phyloP scores from a whole-genome alignment of 2,113 vertebrate species.

The Ptyas mucosa region DNA sequence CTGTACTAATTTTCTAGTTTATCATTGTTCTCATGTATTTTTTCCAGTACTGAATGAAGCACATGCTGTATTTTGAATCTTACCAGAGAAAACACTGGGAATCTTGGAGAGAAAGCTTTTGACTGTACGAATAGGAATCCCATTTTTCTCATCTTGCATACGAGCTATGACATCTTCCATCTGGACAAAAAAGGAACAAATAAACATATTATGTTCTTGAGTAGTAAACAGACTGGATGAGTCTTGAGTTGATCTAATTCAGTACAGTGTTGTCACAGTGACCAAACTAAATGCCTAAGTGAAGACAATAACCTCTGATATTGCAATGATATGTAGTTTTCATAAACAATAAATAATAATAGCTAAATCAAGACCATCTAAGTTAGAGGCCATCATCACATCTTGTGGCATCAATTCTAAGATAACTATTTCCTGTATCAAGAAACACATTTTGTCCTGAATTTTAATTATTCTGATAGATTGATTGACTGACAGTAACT shows the following conservation, averaged over 20 bases:
- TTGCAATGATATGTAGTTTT: neutral
- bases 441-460: neutral
- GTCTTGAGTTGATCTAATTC: neutral
- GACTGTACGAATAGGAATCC: conserved; percentile 95
- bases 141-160: conserved; percentile 97
- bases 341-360: neutral
- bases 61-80: conserved; percentile 58
- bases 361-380: neutral
- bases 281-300: neutral
- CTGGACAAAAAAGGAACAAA: conserved; percentile 62
- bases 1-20: neutral
- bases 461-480: neutral
- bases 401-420: neutral
- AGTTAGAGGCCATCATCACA: neutral
- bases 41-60: neutral
- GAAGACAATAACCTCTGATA: neutral
- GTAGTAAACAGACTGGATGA: neutral
- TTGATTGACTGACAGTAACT: neutral
- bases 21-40: neutral
- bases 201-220: conserved; percentile 27
- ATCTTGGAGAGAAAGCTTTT: conserved; percentile 99
- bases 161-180: conserved; percentile 97
- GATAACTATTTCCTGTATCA: neutral
- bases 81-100: conserved; percentile 98
- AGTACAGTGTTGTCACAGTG: neutral